These are phyloP conservation scores for Rosalia funebris DNA, from an alignment of 2,888 invertebrate species.

Conservation along the genomic window DNA sequence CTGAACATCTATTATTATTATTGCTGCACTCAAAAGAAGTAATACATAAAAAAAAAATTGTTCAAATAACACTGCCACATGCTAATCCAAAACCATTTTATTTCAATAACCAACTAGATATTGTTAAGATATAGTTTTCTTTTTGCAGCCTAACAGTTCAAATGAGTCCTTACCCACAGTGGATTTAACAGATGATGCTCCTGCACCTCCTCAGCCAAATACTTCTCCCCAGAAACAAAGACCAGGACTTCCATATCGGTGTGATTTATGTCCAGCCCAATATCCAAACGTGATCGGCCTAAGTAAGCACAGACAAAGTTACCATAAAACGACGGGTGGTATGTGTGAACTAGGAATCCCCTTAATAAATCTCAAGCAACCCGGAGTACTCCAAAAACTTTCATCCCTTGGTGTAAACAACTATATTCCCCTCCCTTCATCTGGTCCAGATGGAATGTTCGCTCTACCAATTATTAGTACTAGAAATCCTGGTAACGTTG, in stretches of 20 bases:
- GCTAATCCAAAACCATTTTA: too few species aligned
- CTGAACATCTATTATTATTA: too few species aligned
- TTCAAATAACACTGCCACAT: too few species aligned
- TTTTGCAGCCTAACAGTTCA: slow-evolving; percentile 4
- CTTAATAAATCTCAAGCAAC: slow-evolving; percentile 77
- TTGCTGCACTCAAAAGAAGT: too few species aligned
- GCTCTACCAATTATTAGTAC: slow-evolving; percentile 73
- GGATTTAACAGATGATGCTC: slow-evolving; percentile 67
- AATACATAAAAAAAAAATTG: too few species aligned
- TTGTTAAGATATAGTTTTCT: neutral
- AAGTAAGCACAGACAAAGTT: slow-evolving; percentile 73
- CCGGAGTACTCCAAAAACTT: slow-evolving; percentile 72
- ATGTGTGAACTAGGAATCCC: slow-evolving; percentile 77
- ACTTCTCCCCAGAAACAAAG: slow-evolving; percentile 60
- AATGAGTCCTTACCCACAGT: slow-evolving; percentile 60
- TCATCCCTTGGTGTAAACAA: slow-evolving; percentile 76
- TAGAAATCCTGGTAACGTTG: slow-evolving; percentile 54
- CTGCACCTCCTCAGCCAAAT: slow-evolving; percentile 45
- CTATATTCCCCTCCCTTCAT: slow-evolving; percentile 77
- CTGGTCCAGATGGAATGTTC: slow-evolving; percentile 64
- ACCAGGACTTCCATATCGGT: slow-evolving; percentile 66
- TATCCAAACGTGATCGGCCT: slow-evolving; percentile 73
- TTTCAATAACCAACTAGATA: too few species aligned
- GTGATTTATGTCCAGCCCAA: slow-evolving; percentile 77
- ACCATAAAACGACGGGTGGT: slow-evolving; percentile 66